Percentiles rank a stretch among this genome's conserved stretches.
Conservation (phyloP, 2,113 vertebrate genomes). For the Stigmatopora argus region DNA sequence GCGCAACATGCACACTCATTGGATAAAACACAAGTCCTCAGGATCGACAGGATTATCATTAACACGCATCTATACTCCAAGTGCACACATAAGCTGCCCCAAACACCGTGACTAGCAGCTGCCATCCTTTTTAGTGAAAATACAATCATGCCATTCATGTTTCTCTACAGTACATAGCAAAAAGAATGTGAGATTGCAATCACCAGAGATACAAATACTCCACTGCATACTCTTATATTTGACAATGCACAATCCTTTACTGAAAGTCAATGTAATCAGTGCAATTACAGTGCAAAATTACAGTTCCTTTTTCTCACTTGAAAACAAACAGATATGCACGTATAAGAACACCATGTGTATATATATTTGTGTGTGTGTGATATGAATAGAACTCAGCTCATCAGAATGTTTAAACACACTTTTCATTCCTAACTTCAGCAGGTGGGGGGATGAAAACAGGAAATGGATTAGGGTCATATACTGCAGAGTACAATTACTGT, state of each 20-base stretch:
- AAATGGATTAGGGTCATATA: slow-evolving; percentile 42
- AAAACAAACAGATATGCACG: background rate
- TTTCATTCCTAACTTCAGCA: background rate
- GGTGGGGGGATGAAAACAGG: slow-evolving; percentile 32
- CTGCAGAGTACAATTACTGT: slow-evolving; percentile 3
- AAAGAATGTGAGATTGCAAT: slow-evolving; percentile 28
- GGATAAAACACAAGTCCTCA: slow-evolving; percentile 44
- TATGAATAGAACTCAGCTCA: background rate
- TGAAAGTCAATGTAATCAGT: background rate
- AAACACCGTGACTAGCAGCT: slow-evolving; percentile 55
- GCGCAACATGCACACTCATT: slow-evolving; percentile 30
- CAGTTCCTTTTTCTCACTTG: background rate
- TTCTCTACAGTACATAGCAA: slow-evolving; percentile 48
- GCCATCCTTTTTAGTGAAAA: slow-evolving; percentile 44
- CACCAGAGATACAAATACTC: slow-evolving; percentile 16
- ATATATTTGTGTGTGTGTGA: background rate
- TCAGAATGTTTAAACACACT: background rate
- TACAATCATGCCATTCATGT: slow-evolving; percentile 65
- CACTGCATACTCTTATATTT: background rate
- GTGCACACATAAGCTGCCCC: slow-evolving; percentile 39
- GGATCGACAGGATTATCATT: slow-evolving; percentile 55
- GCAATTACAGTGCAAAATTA: background rate
- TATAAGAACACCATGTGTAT: too few relatives aligned
- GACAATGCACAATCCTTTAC: background rate
- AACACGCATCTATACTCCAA: slow-evolving; percentile 38